phyloP scores from a whole-genome alignment of 92 coral and sea anemone genomes.

The Parazoanthus atlanticus region DNA sequence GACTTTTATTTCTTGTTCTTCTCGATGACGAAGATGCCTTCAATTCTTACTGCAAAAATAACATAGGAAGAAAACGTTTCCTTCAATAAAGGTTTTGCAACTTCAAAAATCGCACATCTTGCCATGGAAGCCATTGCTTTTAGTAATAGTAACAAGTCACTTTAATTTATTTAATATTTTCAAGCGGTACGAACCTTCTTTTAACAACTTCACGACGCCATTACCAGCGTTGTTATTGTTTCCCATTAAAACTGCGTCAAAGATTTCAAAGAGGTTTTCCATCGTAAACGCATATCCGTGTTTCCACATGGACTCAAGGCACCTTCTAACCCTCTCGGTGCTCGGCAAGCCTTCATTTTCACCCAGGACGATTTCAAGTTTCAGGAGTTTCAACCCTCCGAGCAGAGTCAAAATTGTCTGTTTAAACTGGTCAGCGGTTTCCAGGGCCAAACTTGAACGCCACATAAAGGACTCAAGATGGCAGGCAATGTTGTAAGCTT shows the following conservation, averaged over 20 bases:
- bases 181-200: slow-evolving; percentile 4
- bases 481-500: slow-evolving; percentile 70
- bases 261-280: slow-evolving; percentile 57
- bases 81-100: no score
- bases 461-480: slow-evolving; percentile 75
- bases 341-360: slow-evolving; percentile 53
- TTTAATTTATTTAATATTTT: no score
- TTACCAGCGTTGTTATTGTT: slow-evolving; percentile 58
- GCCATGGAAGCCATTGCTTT: not conserved
- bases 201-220: slow-evolving; percentile 42
- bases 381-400: slow-evolving; percentile 62
- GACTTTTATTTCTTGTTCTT: no score
- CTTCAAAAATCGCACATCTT: no score
- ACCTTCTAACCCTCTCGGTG: slow-evolving; percentile 56
- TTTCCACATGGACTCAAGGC: slow-evolving; percentile 64
- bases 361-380: slow-evolving; percentile 59
- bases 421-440: slow-evolving; percentile 55
- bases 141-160: not conserved
- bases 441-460: slow-evolving; percentile 44
- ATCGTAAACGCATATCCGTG: slow-evolving; percentile 50
- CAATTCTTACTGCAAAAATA: no score
- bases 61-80: no score
- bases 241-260: slow-evolving; percentile 69
- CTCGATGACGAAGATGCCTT: no score
- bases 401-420: slow-evolving; percentile 57